These are phyloP conservation scores for Eupithecia dodoneata DNA, from an alignment of 2,888 invertebrate species.

Conservation along the genomic window DNA sequence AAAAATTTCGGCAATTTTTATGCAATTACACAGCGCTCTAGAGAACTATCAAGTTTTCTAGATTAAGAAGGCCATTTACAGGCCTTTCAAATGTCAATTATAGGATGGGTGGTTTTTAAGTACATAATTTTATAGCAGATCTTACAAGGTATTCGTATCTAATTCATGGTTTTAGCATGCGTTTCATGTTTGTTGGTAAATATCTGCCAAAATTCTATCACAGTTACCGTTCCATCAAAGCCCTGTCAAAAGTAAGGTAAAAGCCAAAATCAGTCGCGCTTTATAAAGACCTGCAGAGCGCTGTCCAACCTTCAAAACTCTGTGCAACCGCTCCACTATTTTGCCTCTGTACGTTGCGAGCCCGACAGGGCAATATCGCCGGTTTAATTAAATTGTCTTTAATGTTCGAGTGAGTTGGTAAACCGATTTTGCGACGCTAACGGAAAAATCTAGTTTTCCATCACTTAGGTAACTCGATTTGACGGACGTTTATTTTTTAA, in stretches of 20 bases:
- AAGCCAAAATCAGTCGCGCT: neutral
- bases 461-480: neutral
- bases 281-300: neutral
- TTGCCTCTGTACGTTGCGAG: neutral
- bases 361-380: constrained; percentile 37
- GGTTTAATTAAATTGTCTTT: constrained; percentile 35
- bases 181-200: neutral
- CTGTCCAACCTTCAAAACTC: neutral
- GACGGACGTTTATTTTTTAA: constrained; percentile 1
- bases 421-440: constrained; percentile 27
- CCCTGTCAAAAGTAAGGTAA: neutral
- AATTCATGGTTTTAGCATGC: neutral
- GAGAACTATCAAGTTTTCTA: too few species aligned
- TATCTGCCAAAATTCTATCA: neutral
- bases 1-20: too few species aligned
- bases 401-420: constrained; percentile 23
- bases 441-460: constrained; percentile 26
- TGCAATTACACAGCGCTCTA: too few species aligned
- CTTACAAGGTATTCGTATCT: neutral
- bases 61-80: too few species aligned
- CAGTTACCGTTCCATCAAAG: neutral
- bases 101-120: too few species aligned
- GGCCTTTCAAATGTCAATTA: too few species aligned
- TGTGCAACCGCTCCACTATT: neutral
- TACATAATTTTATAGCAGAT: neutral